phyloP scores from a whole-genome alignment of 2,113 vertebrate genomes.

The Macroglossus sobrinus region DNA sequence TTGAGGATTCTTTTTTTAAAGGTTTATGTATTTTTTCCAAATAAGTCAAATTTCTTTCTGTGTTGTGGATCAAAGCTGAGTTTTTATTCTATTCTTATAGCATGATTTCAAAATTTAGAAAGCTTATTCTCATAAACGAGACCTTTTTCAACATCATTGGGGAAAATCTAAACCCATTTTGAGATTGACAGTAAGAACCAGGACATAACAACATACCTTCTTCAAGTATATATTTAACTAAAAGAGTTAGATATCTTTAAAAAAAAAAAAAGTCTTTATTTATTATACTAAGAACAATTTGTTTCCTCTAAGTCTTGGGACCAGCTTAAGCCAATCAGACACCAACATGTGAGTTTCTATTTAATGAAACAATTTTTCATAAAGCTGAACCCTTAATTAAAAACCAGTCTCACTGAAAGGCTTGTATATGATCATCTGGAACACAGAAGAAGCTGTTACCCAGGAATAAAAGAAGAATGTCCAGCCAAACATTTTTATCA shows the following conservation, averaged over 20 bases:
- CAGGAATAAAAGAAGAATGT: not conserved
- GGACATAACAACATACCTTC: conserved; percentile 22
- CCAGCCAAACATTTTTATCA: not conserved
- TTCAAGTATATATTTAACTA: conserved; percentile 18
- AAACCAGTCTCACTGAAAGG: not conserved
- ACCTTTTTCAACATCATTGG: conserved; percentile 16
- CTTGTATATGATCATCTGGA: not conserved
- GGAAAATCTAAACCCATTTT: conserved; percentile 47
- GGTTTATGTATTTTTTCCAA: not conserved
- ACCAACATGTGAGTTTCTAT: not conserved
- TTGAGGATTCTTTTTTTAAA: conserved; percentile 40
- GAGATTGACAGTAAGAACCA: conserved; percentile 21
- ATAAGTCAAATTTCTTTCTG: not conserved
- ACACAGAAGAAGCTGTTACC: not conserved
- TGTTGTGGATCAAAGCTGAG: conserved; percentile 37
- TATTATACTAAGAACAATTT: not conserved
- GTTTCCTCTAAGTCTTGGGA: not conserved
- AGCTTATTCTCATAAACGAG: conserved; percentile 48
- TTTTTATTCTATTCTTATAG: conserved; percentile 31
- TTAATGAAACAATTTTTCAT: not conserved
- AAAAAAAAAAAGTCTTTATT: not conserved
- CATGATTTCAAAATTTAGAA: conserved; percentile 34
- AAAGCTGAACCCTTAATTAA: not conserved
- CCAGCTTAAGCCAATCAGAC: not conserved
- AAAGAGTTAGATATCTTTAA: not conserved